These are phyloP conservation scores for Pristionchus maxplancki DNA, from an alignment of 2,888 invertebrate genomes.

Conservation along the genomic window DNA sequence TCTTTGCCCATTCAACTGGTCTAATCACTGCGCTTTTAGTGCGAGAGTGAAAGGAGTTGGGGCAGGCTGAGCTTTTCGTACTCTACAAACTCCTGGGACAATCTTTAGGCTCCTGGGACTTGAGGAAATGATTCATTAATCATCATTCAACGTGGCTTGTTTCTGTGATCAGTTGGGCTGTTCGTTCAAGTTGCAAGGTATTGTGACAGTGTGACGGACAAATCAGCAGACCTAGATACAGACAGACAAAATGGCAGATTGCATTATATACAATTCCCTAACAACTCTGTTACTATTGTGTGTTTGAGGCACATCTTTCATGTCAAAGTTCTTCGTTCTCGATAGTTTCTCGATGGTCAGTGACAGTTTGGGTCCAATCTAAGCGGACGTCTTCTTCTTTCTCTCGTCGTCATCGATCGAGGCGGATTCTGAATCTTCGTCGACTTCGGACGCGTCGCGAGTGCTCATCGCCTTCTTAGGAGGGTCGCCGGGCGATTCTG, in stretches of 20 bases:
- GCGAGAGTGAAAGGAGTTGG: not conserved
- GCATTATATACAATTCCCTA: too few relatives aligned
- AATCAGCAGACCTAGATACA: too few relatives aligned
- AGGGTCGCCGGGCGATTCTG: not conserved
- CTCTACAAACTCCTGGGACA: too few relatives aligned
- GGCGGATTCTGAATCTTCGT: not conserved
- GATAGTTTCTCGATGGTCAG: conserved; percentile 14
- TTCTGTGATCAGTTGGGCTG: too few relatives aligned
- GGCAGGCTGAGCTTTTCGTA: not conserved
- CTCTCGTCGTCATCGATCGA: not conserved
- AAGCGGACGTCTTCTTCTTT: not conserved
- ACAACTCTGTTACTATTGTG: too few relatives aligned
- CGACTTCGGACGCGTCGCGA: not conserved
- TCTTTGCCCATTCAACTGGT: conserved; percentile 22
- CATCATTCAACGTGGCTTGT: too few relatives aligned
- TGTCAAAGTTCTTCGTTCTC: conserved; percentile 33
- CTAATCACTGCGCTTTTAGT: not conserved
- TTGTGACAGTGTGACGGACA: too few relatives aligned
- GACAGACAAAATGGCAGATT: too few relatives aligned
- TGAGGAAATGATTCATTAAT: too few relatives aligned
- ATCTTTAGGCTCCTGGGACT: too few relatives aligned
- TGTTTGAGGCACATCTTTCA: not conserved
- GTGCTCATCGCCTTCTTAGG: not conserved
- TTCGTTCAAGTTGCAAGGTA: too few relatives aligned
- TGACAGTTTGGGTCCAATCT: not conserved